Conservation (phyloP, 2,888 invertebrate species). For the Andrena bicolor region DNA sequence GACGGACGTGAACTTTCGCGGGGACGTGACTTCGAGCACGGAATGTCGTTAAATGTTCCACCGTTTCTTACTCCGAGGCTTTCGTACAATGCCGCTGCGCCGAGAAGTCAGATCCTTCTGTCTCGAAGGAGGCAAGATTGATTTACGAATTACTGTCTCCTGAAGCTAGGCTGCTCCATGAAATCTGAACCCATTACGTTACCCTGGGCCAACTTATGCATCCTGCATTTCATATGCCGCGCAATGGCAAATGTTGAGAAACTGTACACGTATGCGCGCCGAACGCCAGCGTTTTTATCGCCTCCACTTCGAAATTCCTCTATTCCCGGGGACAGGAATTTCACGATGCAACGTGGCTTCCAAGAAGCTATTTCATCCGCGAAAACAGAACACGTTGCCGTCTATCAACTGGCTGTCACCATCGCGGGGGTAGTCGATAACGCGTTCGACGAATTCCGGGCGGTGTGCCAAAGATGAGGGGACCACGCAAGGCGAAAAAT, state of each 20-base stretch:
- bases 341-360: neutral
- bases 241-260: too few species aligned
- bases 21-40: neutral
- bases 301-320: neutral
- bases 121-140: too few species aligned
- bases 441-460: slow-evolving; percentile 38
- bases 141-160: too few species aligned
- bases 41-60: slow-evolving; percentile 7
- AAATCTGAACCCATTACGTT: too few species aligned
- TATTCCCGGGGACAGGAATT: neutral
- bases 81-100: neutral
- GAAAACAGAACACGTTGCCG: slow-evolving; percentile 19
- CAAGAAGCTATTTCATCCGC: neutral
- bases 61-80: neutral
- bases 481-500: slow-evolving; percentile 63
- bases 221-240: too few species aligned
- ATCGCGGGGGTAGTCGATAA: slow-evolving; percentile 19
- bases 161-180: too few species aligned
- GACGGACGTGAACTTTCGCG: slow-evolving; percentile 8
- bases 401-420: slow-evolving; percentile 23
- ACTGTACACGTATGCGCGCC: too few species aligned
- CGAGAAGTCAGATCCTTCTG: neutral
- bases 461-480: slow-evolving; percentile 46
- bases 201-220: too few species aligned
- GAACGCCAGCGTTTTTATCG: neutral